Evolutionary conservation across 2,888 invertebrate genomes (phyloP).

Genomic region (Pandemis cinnamomeana): DNA sequence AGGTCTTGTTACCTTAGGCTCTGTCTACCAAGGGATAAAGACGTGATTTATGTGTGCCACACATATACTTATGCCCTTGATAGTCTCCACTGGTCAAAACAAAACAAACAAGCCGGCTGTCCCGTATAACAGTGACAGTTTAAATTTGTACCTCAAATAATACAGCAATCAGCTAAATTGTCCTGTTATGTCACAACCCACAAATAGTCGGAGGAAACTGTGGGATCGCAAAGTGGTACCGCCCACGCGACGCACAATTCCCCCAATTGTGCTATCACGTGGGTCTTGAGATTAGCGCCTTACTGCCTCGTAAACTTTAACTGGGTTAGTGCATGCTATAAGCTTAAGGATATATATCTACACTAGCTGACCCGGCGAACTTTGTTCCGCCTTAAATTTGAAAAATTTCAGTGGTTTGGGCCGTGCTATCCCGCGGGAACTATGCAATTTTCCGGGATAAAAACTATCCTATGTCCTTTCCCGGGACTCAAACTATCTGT

Average conservation of each 20-base stretch:
- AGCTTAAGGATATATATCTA: not conserved
- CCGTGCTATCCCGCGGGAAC: no score
- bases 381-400: no score
- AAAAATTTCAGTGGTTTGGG: no score
- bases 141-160: slow-evolving; percentile 4
- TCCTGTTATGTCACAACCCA: slow-evolving; percentile 55
- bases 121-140: not conserved
- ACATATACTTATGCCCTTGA: no score
- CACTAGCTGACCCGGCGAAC: no score
- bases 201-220: slow-evolving; percentile 59
- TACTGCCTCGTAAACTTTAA: slow-evolving; percentile 7
- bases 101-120: not conserved
- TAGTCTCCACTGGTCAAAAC: no score
- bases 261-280: slow-evolving; percentile 49
- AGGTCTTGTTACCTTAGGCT: no score
- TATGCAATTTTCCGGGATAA: no score
- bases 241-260: slow-evolving; percentile 52
- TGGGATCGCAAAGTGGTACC: slow-evolving; percentile 44
- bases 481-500: no score
- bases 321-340: not conserved
- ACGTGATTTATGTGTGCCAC: no score
- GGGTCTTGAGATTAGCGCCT: not conserved
- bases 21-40: no score
- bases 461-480: no score
- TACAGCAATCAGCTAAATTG: slow-evolving; percentile 34